These are phyloP conservation scores for Styela clava DNA, from an alignment of 23 tunicate genomes.

Conservation along the genomic window DNA sequence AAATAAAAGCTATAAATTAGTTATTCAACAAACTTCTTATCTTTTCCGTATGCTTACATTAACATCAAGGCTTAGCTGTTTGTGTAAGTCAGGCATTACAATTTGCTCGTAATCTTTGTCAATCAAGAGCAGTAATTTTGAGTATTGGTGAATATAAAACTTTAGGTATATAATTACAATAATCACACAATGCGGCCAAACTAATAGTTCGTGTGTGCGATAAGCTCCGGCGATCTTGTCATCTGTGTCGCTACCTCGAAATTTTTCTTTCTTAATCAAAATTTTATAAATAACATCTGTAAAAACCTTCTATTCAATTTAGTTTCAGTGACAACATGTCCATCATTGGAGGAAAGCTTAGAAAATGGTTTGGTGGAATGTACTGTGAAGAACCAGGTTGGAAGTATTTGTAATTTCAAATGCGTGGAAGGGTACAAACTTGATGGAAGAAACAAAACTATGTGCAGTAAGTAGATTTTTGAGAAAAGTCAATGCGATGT, in stretches of 20 bases:
- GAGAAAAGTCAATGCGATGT: background rate
- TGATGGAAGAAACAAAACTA: background rate
- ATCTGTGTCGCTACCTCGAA: too few species aligned
- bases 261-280: too few species aligned
- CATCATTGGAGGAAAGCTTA: background rate
- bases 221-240: too few species aligned
- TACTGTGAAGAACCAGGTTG: slow-evolving; percentile 22
- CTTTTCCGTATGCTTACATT: too few species aligned
- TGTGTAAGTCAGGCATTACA: too few species aligned
- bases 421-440: slow-evolving; percentile 18
- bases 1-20: background rate
- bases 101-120: too few species aligned
- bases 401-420: slow-evolving; percentile 25
- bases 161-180: too few species aligned
- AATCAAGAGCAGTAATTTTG: too few species aligned
- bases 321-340: slow-evolving; percentile 11
- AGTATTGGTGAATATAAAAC: too few species aligned
- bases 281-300: background rate
- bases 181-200: too few species aligned
- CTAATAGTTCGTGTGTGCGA: too few species aligned
- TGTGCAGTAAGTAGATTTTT: background rate
- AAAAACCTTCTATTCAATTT: background rate
- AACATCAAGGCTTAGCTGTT: too few species aligned
- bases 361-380: slow-evolving; percentile 21
- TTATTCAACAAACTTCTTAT: background rate